Conservation (phyloP, 1,140 invertebrate genomes). For the Pseudomyrmex concolor region DNA sequence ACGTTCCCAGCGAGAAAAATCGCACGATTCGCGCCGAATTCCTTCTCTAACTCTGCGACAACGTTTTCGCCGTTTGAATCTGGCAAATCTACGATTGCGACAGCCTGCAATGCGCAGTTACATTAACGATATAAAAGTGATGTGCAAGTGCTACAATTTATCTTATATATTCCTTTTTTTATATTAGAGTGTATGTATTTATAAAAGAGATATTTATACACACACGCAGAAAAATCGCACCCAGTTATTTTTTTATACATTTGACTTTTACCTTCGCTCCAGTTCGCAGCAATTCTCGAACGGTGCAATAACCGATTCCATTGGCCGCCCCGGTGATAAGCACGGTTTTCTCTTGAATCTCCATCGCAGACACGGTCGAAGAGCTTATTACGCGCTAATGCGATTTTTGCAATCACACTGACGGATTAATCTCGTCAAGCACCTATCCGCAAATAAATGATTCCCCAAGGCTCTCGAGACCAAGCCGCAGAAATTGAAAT, state of each 20-base stretch:
- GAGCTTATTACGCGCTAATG: neutral
- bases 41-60: constrained; percentile 64
- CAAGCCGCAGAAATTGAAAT: constrained; percentile 54
- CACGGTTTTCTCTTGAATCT: constrained; percentile 81
- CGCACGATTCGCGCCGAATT: constrained; percentile 77
- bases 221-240: too few relatives aligned
- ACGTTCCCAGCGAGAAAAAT: constrained; percentile 81
- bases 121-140: neutral
- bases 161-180: neutral
- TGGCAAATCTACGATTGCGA: constrained; percentile 61
- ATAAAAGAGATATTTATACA: too few relatives aligned
- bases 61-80: constrained; percentile 62
- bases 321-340: constrained; percentile 85
- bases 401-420: neutral
- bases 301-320: constrained; percentile 84
- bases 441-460: constrained; percentile 51
- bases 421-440: constrained; percentile 7
- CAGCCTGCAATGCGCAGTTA: constrained; percentile 42
- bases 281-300: constrained; percentile 82
- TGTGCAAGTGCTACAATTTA: neutral
- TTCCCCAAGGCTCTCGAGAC: neutral
- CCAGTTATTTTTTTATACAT: neutral
- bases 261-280: constrained; percentile 78
- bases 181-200: too few relatives aligned
- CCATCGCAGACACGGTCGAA: constrained; percentile 31